Evolutionary conservation across 2,888 invertebrate species (phyloP), one percentile per base, ranked within the genome.

Genomic region (Ormia ochracea): DNA sequence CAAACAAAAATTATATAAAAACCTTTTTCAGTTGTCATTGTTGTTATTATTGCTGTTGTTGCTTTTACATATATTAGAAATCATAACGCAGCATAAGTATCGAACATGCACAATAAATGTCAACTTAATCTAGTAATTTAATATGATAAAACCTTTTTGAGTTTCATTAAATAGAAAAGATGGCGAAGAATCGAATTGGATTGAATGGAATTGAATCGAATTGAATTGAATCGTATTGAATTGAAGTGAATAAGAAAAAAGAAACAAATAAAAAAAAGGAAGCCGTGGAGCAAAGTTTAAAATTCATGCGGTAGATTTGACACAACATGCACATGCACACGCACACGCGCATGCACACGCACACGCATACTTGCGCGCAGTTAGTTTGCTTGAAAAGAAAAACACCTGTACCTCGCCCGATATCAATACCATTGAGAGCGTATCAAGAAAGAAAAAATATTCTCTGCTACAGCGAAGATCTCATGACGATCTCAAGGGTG

Each of bases 321-420:
- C n/a, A n/a, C n/a, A n/a, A n/a, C n/a, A n/a, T n/a, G n/a, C 21
- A 10, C 14, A 9, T 9, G 28, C 23, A 23, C 26, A 48, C n/a
- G 4, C 48, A 48, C 48, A 26, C 23, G n/a, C 5, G 12, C 45
- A 45, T 12, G 1, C 45, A 10, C 12, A 19, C 7, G 9, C n/a
- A 19, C 21, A 3, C 12, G 21, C 12, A 10, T 3, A 41, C 17
- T 6, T 7, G 1, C 9, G 9, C 43, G 12, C n/a, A 7, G 12
- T 7, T 21, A 17, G 12, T 6, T 12, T 17, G 10, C 19, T 48
- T 10, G 10, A 14, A 68, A 9, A 38, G 26, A 65, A 26, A 74
- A 76, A 76, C 80, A 80, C 80, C 80, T 80, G 80, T 80, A 76
- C n/a, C n/a, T n/a, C n/a, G 31, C 36, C 26, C 10, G 48, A 38